Conservation (phyloP, 2,888 invertebrate genomes). For the Saturnia pavonia region DNA sequence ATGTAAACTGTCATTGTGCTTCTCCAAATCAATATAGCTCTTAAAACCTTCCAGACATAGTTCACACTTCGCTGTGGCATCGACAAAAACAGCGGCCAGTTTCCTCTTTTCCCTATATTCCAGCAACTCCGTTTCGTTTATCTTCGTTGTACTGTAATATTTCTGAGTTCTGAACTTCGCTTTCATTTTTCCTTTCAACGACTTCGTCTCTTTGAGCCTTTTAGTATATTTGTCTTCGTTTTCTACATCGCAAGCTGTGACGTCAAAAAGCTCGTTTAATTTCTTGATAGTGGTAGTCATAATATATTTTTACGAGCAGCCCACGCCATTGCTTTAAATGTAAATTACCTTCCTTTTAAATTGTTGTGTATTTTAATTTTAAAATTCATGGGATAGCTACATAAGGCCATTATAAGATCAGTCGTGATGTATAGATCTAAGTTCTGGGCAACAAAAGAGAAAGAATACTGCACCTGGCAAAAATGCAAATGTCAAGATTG, state of each 20-base stretch:
- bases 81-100: slow-evolving; percentile 28
- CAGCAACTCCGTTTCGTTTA: slow-evolving; percentile 40
- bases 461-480: too few species aligned
- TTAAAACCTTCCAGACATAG: slow-evolving; percentile 47
- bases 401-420: too few species aligned
- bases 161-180: slow-evolving; percentile 25
- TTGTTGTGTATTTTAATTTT: too few species aligned
- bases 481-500: too few species aligned
- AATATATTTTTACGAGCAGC: neutral
- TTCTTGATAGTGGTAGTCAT: neutral
- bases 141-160: slow-evolving; percentile 32
- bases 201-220: slow-evolving; percentile 20
- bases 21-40: slow-evolving; percentile 35
- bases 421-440: too few species aligned
- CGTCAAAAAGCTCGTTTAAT: slow-evolving; percentile 21
- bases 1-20: slow-evolving; percentile 47
- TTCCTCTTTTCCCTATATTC: slow-evolving; percentile 35
- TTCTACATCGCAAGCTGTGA: slow-evolving; percentile 20
- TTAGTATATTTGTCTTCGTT: neutral
- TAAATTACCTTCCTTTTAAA: too few species aligned
- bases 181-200: slow-evolving; percentile 28
- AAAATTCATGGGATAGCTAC: too few species aligned
- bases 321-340: too few species aligned
- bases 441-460: too few species aligned
- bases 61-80: slow-evolving; percentile 49